Evolutionary conservation across 2,113 vertebrate genomes (phyloP), one percentile per base, ranked within the genome.

Genomic region (Chloropsis cyanopogon): DNA sequence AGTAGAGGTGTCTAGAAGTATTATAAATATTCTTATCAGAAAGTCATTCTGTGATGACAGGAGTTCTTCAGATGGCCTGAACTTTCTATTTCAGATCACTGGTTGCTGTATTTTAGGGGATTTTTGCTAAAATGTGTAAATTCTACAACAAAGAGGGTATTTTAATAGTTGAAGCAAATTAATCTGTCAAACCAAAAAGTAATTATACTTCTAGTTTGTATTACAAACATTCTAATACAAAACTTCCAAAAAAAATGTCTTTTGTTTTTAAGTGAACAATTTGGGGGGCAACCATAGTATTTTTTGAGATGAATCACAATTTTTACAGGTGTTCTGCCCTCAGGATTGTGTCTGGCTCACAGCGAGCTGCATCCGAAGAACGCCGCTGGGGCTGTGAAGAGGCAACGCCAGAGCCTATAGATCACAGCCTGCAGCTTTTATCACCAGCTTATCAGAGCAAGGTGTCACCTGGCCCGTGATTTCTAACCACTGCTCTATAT

Each of bases 381-480:
- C 71, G 37, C 69, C 56, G 18, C 94, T 97, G 93, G 92, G 82
- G 89, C 91, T 86, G 79, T 88, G 37, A 73, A 92, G 81, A 94
- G 93, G 88, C 64, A 95, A 50, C 2, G 2, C 47, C 87, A 91
- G 84, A 88, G 66, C 93, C 97, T 95, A 97, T 98, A 96, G 91
- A 98, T 98, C 97, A 98, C 82, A 91, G n/a, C 37, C 88, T 96
- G 20, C 80, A 92, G 93, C 82, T 98, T 98, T 98, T 98, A 98
- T 98, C 96, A 95, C 95, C 97, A 93, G 96, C 85, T 98, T 98
- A 97, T 98, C 97, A 98, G 97, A 93, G 96, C 71, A 96, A 98
- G 94, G 95, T 98, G 98, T 98, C 98, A 98, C 97, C 97, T 97
- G 92, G 91, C 96, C 86, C 93, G 93, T 98, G 98, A 98, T 98